Evolutionary conservation across 1,140 invertebrate genomes (phyloP).

Genomic region (Aphelenchoides avenae): DNA sequence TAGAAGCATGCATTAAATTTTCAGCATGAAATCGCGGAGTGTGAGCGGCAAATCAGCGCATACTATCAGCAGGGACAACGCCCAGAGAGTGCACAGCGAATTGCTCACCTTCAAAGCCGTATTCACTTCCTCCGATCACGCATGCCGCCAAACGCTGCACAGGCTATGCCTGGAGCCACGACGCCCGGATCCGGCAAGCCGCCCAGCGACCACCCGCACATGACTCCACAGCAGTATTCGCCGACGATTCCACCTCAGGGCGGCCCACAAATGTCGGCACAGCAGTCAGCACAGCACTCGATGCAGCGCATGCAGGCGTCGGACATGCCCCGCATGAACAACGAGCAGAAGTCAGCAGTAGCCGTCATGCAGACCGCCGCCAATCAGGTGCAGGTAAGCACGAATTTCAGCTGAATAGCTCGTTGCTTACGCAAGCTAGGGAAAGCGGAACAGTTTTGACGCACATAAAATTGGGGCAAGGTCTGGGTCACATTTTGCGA

Average conservation of each 20-base stretch:
- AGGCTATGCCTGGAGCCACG: constrained; percentile 3
- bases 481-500: not conserved
- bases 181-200: not conserved
- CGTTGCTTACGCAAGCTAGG: no score
- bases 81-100: constrained; percentile 2
- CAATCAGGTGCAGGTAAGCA: constrained; percentile 38
- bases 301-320: constrained; percentile 18
- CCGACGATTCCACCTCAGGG: not conserved
- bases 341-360: constrained; percentile 7
- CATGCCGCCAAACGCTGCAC: constrained; percentile 11
- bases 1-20: no score
- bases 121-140: constrained; percentile 8
- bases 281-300: constrained; percentile 6
- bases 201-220: not conserved
- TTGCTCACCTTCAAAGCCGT: constrained; percentile 10
- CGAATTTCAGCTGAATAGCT: constrained; percentile 3
- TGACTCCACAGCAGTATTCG: not conserved
- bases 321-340: not conserved
- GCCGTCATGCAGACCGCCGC: constrained; percentile 38
- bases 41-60: not conserved
- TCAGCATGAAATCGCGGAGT: not conserved
- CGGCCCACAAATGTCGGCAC: constrained; percentile 6
- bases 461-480: not conserved
- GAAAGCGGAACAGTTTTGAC: constrained; percentile 5
- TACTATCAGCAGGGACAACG: constrained; percentile 6